phyloP scores from a whole-genome alignment of 2,888 invertebrate genomes.

The Amorpha juglandis region DNA sequence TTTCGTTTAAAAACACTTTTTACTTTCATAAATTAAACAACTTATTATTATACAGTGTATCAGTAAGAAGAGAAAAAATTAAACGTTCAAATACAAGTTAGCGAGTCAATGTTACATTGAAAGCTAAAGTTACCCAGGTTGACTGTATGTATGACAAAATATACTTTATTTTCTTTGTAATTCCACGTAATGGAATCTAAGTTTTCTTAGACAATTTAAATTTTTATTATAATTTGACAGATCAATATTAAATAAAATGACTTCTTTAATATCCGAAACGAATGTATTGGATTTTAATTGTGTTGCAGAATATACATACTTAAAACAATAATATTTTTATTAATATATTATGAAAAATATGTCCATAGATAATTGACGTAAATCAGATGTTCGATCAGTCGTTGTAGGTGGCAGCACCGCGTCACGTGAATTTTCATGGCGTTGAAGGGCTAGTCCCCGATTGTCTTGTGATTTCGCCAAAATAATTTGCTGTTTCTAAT shows the following conservation, averaged over 20 bases:
- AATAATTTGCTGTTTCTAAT: conserved; percentile 77
- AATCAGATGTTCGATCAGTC: conserved; percentile 82
- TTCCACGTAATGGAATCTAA: background rate
- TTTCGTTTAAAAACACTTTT: too few relatives aligned
- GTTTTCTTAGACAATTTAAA: background rate
- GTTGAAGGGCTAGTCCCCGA: conserved; percentile 83
- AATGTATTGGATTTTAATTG: background rate
- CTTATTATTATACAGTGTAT: too few relatives aligned
- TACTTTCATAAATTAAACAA: too few relatives aligned
- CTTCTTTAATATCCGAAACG: background rate
- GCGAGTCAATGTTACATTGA: too few relatives aligned
- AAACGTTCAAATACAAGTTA: too few relatives aligned
- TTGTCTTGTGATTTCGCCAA: conserved; percentile 84
- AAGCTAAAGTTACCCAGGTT: too few relatives aligned
- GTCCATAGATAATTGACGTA: conserved; percentile 83
- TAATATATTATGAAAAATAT: conserved; percentile 1
- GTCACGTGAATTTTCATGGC: conserved; percentile 87
- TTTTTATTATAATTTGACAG: conserved; percentile 1
- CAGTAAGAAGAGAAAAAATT: too few relatives aligned
- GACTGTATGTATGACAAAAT: too few relatives aligned
- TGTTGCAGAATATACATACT: background rate
- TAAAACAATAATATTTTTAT: background rate
- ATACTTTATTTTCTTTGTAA: background rate
- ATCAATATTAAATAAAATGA: background rate
- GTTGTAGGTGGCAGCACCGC: conserved; percentile 85